Evolutionary conservation across 2,888 invertebrate genomes (phyloP).

Genomic region (Polyploca ridens): DNA sequence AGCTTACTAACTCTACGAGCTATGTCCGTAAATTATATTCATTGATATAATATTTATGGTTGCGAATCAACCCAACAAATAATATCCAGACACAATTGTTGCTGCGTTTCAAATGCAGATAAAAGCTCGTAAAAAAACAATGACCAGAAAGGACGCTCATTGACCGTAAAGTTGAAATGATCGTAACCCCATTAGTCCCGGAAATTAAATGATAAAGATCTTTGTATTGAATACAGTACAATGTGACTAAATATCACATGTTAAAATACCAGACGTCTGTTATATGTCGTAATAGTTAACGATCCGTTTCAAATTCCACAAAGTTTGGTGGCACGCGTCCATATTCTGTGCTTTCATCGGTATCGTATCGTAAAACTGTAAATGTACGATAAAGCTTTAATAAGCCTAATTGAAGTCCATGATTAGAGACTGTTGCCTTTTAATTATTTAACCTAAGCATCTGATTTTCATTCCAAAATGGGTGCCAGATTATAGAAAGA

Average conservation of each 20-base stretch:
- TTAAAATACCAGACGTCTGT: slow-evolving; percentile 20
- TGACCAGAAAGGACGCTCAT: slow-evolving; percentile 36
- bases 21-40: too few species aligned
- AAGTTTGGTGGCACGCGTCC: slow-evolving; percentile 37
- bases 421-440: neutral
- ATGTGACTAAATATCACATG: slow-evolving; percentile 24
- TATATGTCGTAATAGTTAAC: slow-evolving; percentile 29
- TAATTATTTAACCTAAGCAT: neutral
- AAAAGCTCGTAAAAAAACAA: slow-evolving; percentile 25
- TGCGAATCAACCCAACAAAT: too few species aligned
- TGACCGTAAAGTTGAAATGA: slow-evolving; percentile 42
- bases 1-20: too few species aligned
- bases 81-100: neutral
- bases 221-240: slow-evolving; percentile 39
- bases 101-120: neutral
- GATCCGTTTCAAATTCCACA: slow-evolving; percentile 40
- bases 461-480: neutral
- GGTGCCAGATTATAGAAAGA: neutral
- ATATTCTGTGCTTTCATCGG: slow-evolving; percentile 19
- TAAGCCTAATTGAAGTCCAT: neutral
- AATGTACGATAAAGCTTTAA: too few species aligned
- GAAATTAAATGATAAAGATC: slow-evolving; percentile 47
- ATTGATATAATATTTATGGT: too few species aligned
- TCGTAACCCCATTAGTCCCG: slow-evolving; percentile 32
- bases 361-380: neutral